Evolutionary conservation across 2,113 vertebrate genomes (phyloP).

Genomic region (Labeo rohita): DNA sequence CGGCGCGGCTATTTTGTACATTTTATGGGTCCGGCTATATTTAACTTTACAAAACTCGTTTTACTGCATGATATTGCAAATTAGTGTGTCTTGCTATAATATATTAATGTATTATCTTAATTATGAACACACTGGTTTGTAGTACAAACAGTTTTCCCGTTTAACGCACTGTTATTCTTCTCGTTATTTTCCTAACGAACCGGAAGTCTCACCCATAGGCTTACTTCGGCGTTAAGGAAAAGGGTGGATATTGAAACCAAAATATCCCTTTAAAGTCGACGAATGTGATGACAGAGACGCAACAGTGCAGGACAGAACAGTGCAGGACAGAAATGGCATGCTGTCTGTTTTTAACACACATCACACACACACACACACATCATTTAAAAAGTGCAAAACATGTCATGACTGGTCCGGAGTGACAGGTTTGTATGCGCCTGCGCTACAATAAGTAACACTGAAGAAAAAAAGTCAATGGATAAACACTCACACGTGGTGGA

Average conservation of each 20-base stretch:
- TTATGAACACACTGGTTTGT: no score
- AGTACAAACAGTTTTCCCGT: no score
- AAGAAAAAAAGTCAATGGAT: not conserved
- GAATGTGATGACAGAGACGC: not conserved
- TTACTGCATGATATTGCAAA: no score
- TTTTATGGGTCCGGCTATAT: no score
- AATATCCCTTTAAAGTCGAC: not conserved
- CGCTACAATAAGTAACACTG: slow-evolving; percentile 32
- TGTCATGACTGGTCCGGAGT: not conserved
- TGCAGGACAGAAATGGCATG: slow-evolving; percentile 13
- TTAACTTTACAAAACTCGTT: no score
- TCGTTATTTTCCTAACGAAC: no score
- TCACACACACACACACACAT: not conserved
- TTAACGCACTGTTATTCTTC: no score
- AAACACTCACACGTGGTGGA: not conserved
- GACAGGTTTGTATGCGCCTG: slow-evolving; percentile 48
- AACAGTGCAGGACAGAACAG: not conserved
- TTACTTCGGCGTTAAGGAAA: no score
- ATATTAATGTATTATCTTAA: no score
- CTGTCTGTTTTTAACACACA: not conserved
- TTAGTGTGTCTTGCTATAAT: no score
- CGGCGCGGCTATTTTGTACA: no score
- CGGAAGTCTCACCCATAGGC: no score
- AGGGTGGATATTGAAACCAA: not conserved
- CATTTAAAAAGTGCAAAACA: slow-evolving; percentile 50